Percentiles rank a stretch among this genome's conserved stretches.
phyloP scores from a whole-genome alignment of 2,113 vertebrate genomes.

The Abramis brama region DNA sequence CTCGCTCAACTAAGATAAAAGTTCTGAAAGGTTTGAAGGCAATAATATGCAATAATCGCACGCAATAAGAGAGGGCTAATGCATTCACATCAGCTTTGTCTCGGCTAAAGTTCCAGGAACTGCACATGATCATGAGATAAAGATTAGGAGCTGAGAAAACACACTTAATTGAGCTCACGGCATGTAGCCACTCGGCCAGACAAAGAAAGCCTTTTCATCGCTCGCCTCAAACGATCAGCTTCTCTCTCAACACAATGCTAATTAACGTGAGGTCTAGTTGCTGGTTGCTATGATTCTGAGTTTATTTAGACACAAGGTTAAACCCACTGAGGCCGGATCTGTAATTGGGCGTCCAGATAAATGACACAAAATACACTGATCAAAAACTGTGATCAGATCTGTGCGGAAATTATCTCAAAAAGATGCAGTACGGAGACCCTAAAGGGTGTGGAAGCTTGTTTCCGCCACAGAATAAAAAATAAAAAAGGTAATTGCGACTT shows the following conservation, averaged over 20 bases:
- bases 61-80: background rate
- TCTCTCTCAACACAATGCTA: slow-evolving; percentile 24
- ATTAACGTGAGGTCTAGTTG: background rate
- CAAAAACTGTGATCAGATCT: background rate
- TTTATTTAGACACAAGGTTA: background rate
- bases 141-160: slow-evolving; percentile 34
- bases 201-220: slow-evolving; percentile 3
- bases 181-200: background rate
- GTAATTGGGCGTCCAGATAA: background rate
- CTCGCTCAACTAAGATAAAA: background rate
- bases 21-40: background rate
- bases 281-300: background rate
- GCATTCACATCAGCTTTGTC: background rate
- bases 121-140: slow-evolving; percentile 36
- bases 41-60: background rate
- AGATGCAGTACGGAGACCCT: too few species aligned
- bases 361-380: background rate
- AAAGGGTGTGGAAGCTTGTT: too few species aligned
- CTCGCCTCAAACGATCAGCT: slow-evolving; percentile 13
- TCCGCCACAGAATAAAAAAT: too few species aligned
- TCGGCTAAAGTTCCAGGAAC: background rate
- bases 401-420: too few species aligned
- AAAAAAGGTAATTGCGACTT: too few species aligned
- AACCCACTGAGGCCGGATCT: background rate
- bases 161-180: slow-evolving; percentile 15